phyloP scores from a whole-genome alignment of 2,113 vertebrate species.

The Periophthalmus modestus region DNA sequence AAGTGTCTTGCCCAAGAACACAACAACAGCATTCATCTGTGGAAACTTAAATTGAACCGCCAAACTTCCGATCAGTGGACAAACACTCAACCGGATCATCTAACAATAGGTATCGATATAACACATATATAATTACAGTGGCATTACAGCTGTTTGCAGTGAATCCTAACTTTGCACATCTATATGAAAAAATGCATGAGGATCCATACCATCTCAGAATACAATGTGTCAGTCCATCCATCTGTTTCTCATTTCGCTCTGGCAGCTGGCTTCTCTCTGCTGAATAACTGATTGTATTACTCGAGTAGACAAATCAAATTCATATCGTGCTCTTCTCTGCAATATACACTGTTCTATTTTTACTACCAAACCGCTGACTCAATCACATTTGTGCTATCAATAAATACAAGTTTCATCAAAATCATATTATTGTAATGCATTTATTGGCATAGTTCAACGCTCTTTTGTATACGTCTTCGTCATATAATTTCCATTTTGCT shows the following conservation, averaged over 20 bases:
- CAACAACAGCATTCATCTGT: too few species aligned
- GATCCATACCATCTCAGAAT: constrained; percentile 12
- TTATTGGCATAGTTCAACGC: constrained; percentile 47
- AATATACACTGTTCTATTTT: constrained; percentile 50
- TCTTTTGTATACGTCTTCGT: constrained; percentile 28
- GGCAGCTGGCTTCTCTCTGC: constrained; percentile 10
- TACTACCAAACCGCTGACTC: constrained; percentile 53
- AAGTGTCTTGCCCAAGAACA: too few species aligned
- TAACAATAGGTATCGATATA: too few species aligned
- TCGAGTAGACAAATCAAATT: constrained; percentile 57
- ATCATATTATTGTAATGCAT: constrained; percentile 50
- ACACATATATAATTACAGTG: not conserved
- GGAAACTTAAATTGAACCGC: too few species aligned
- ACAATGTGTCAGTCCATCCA: constrained; percentile 34
- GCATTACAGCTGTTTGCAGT: not conserved
- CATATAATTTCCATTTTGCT: constrained; percentile 29
- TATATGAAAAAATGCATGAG: constrained; percentile 15
- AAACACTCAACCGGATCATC: too few species aligned
- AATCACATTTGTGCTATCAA: constrained; percentile 41
- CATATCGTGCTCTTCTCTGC: constrained; percentile 17
- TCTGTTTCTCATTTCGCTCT: constrained; percentile 37
- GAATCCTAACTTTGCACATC: constrained; percentile 11
- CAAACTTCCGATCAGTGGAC: too few species aligned
- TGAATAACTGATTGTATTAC: constrained; percentile 58
- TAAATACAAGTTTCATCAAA: constrained; percentile 57